A percentile compares a stretch with the other conserved stretches of the same genome.
phyloP scores from a whole-genome alignment of 2,113 vertebrate species.

The Malurus elegans region DNA sequence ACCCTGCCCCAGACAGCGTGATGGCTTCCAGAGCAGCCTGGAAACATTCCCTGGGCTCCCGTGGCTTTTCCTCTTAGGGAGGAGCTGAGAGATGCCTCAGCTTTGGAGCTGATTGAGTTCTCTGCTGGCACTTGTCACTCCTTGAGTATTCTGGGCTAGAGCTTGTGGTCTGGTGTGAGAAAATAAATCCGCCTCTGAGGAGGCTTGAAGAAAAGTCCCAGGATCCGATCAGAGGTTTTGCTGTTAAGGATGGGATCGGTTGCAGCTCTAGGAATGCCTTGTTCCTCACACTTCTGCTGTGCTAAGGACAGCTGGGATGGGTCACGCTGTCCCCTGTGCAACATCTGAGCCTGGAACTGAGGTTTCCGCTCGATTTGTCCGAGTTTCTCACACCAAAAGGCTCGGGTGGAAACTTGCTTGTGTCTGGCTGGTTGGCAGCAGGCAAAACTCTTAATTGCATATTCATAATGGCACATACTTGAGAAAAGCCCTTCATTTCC shows the following conservation, averaged over 20 bases:
- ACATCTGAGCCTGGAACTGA: not conserved
- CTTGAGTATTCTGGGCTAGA: not conserved
- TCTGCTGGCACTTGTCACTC: not conserved
- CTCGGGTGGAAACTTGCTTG: not conserved
- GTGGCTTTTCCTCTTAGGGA: not conserved
- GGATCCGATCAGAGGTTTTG: not conserved
- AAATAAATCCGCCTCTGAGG: not conserved
- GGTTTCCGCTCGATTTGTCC: not conserved
- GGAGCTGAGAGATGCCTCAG: not conserved
- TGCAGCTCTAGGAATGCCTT: not conserved
- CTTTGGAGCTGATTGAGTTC: not conserved
- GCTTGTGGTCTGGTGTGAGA: not conserved
- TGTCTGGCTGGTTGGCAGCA: not conserved
- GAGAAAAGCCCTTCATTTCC: constrained; percentile 11
- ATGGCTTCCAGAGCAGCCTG: not conserved
- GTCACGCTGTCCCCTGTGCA: not conserved
- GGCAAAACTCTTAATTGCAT: not conserved
- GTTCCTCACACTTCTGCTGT: not conserved
- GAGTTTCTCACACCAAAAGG: not conserved
- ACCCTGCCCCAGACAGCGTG: not conserved
- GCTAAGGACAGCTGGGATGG: not conserved
- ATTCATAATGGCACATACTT: not conserved
- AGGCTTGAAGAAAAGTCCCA: not conserved
- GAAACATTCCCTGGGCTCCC: not conserved
- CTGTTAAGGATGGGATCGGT: not conserved